phyloP scores from a whole-genome alignment of 2,797 vertebrate species.

The Sebastolobus alascanus region DNA sequence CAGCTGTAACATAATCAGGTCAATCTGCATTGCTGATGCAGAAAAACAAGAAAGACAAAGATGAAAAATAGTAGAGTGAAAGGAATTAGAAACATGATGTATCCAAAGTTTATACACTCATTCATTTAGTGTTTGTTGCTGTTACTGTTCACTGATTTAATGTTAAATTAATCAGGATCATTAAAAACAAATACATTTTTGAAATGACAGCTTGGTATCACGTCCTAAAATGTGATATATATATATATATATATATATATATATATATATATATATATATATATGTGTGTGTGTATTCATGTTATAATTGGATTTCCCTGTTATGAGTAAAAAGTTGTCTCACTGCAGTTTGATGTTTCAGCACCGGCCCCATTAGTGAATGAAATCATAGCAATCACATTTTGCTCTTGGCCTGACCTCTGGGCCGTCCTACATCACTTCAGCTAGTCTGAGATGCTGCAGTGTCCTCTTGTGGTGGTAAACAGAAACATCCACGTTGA shows the following conservation, averaged over 20 bases:
- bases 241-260: too few relatives aligned
- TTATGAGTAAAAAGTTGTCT: constrained; percentile 66
- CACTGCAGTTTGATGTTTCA: constrained; percentile 29
- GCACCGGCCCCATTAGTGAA: constrained; percentile 32
- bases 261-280: too few relatives aligned
- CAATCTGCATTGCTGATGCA: constrained; percentile 61
- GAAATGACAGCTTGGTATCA: not conserved
- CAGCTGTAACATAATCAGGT: constrained; percentile 50
- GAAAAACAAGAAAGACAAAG: constrained; percentile 38
- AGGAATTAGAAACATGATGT: not conserved
- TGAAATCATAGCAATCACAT: constrained; percentile 46
- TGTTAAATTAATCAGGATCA: not conserved
- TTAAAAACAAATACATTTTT: not conserved
- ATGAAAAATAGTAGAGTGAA: constrained; percentile 6
- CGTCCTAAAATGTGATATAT: not conserved
- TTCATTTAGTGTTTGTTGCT: not conserved
- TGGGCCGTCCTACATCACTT: constrained; percentile 30
- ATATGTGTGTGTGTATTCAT: constrained; percentile 43
- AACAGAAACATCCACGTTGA: constrained; percentile 21
- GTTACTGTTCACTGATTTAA: not conserved
- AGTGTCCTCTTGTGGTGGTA: constrained; percentile 72
- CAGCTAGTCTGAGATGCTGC: constrained; percentile 24
- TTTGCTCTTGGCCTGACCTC: constrained; percentile 65
- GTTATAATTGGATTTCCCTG: constrained; percentile 69
- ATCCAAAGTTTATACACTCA: not conserved